phyloP scores from a whole-genome alignment of 2,888 invertebrate species.

The Folsomia manolachei region DNA sequence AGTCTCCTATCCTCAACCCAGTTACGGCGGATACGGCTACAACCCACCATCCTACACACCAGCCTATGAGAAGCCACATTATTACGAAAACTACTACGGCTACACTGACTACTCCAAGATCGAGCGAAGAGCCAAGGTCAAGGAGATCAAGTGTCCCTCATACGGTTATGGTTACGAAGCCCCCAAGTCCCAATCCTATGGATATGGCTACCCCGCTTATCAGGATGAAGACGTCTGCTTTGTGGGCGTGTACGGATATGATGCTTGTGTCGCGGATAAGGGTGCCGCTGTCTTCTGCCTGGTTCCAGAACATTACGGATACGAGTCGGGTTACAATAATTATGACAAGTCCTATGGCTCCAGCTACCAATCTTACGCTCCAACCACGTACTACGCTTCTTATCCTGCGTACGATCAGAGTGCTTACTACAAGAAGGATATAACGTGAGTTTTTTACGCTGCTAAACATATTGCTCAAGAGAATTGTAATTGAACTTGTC shows the following conservation, averaged over 20 bases:
- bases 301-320: slow-evolving; percentile 29
- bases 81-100: slow-evolving; percentile 32
- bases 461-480: neutral
- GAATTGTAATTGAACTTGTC: neutral
- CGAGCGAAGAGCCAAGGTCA: slow-evolving; percentile 41
- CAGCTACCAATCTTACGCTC: neutral
- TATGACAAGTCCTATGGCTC: neutral
- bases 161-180: slow-evolving; percentile 24
- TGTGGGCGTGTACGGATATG: slow-evolving; percentile 45
- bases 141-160: slow-evolving; percentile 36
- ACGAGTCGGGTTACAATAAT: slow-evolving; percentile 32
- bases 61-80: slow-evolving; percentile 16
- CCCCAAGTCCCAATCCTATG: slow-evolving; percentile 18
- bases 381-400: slow-evolving; percentile 2
- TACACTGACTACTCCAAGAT: slow-evolving; percentile 38
- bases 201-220: slow-evolving; percentile 30
- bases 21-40: slow-evolving; percentile 8
- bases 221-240: slow-evolving; percentile 41
- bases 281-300: slow-evolving; percentile 44
- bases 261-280: slow-evolving; percentile 48
- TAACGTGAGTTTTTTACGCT: slow-evolving; percentile 34
- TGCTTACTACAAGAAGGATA: slow-evolving; percentile 32
- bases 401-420: neutral
- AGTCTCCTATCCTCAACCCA: neutral
- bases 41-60: neutral